Base-by-base conservation (phyloP, 2,113 vertebrate genomes). In the Lampris megalopsis region DNA sequence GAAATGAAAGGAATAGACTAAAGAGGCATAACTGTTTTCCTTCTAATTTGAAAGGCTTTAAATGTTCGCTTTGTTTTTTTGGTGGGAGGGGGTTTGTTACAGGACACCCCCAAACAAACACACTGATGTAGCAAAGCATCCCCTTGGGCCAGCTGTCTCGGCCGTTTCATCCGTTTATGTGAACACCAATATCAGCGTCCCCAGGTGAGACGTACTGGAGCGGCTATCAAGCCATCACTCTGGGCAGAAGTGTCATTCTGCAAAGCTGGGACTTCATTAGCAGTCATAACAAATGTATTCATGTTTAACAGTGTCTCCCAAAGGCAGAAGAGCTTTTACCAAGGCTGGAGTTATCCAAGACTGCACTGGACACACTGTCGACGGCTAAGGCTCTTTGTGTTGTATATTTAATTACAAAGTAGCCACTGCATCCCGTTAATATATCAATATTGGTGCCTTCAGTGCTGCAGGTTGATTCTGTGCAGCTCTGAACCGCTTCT, bases 261-360 rank as follows among this genome's bases (percentile, higher is more conserved):
- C 91, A 86, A 94, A 91, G 93, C 89, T 92, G 88, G 91, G 88
- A 87, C 92, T 95, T 94, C 94, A 94, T 95, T 95, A 96, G 93
- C 91, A 96, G 94, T 95, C 93, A 92, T 91, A 91, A 94, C 91
- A 92, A 92, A 93, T 93, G 91, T 90, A 81, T 91, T 91, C 87
- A 80, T 92, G 89, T 80, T 77, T 71, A 45, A 42, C 79, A 88
- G 92, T 38, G 83, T 85, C 83, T 24, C 89, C 93, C 90, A 86
- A 88, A 92, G 89, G 91, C 91, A 53, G 49, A 24, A 38, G 8
- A 1, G 1, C 50, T 75, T 94, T 95, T 94, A 94, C 92, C 91
- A 90, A 91, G 48, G 45, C 47, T 62, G 8, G 9, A 70, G 68
- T 66, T 43, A 56, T 81, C 69, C 81, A 45, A 79, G 56, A 75